phyloP scores from a whole-genome alignment of 2,113 vertebrate species.

The Crotalus helleri region DNA sequence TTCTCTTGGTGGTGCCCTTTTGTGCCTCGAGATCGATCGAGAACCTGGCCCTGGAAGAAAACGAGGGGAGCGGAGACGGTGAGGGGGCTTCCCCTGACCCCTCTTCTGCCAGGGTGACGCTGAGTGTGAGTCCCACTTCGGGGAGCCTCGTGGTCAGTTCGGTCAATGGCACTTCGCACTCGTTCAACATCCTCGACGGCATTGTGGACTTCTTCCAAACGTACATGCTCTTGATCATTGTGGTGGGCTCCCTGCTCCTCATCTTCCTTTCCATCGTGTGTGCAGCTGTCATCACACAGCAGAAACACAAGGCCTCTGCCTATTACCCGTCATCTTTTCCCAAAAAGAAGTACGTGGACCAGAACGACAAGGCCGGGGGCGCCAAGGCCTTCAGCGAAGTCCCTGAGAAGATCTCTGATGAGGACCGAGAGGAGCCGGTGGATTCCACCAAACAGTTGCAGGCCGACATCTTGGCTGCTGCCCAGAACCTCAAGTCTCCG shows the following conservation, averaged over 20 bases:
- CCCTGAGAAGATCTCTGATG: constrained; percentile 63
- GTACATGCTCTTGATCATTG: constrained; percentile 85
- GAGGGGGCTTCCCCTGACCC: constrained; percentile 71
- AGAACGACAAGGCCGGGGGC: constrained; percentile 69
- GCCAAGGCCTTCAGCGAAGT: constrained; percentile 70
- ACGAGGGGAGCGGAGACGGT: constrained; percentile 74
- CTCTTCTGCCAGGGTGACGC: constrained; percentile 40
- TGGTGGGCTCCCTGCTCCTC: constrained; percentile 85
- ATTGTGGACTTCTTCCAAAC: constrained; percentile 88
- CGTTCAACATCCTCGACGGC: constrained; percentile 72
- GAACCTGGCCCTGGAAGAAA: constrained; percentile 41
- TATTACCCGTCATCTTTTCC: constrained; percentile 89
- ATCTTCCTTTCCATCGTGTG: constrained; percentile 90
- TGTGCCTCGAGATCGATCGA: not conserved
- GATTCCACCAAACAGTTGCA: constrained; percentile 79
- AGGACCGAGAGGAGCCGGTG: constrained; percentile 59
- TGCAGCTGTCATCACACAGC: constrained; percentile 84
- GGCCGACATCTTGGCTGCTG: constrained; percentile 75
- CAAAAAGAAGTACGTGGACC: constrained; percentile 79
- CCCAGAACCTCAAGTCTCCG: constrained; percentile 82
- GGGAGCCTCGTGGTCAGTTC: constrained; percentile 60
- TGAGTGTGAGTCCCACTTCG: constrained; percentile 24
- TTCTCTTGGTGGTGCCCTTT: constrained; percentile 54
- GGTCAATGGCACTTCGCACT: constrained; percentile 74
- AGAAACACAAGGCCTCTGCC: constrained; percentile 88